Percentiles rank a stretch among this genome's conserved stretches.
Evolutionary conservation across 2,888 invertebrate species (phyloP).

Genomic region (Schizaphis graminum): DNA sequence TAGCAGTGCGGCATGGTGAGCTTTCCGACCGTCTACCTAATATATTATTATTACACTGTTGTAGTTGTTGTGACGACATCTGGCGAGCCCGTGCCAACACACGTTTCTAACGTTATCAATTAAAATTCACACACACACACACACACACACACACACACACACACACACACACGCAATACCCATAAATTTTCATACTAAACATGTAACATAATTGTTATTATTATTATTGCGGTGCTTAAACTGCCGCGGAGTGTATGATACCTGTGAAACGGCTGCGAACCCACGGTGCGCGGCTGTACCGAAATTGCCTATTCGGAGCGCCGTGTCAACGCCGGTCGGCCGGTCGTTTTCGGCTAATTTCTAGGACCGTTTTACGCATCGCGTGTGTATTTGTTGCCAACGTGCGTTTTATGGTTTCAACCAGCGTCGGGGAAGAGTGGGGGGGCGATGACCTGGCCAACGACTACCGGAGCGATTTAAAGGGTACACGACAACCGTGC

Average conservation of each 20-base stretch:
- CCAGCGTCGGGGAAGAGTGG: background rate
- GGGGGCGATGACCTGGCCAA: background rate
- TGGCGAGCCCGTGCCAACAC: background rate
- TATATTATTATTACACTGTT: slow-evolving; percentile 3
- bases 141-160: no score
- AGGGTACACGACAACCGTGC: slow-evolving; percentile 33
- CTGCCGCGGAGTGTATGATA: background rate
- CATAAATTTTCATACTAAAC: background rate
- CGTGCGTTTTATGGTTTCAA: slow-evolving; percentile 58
- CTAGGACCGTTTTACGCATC: background rate
- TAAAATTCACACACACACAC: slow-evolving; percentile 18
- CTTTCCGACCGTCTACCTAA: background rate
- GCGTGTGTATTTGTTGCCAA: slow-evolving; percentile 28
- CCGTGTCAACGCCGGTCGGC: slow-evolving; percentile 8
- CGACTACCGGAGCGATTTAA: slow-evolving; percentile 41
- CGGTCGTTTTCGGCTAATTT: slow-evolving; percentile 13
- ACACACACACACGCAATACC: no score
- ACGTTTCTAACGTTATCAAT: slow-evolving; percentile 11
- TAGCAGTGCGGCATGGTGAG: background rate
- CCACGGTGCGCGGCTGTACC: slow-evolving; percentile 33
- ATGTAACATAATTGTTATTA: background rate
- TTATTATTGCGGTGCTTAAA: background rate
- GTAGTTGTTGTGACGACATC: background rate
- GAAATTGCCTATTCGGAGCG: slow-evolving; percentile 49
- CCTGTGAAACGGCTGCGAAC: background rate